Conservation (phyloP, 2,113 vertebrate species). For the Triplophysa siluroides region DNA sequence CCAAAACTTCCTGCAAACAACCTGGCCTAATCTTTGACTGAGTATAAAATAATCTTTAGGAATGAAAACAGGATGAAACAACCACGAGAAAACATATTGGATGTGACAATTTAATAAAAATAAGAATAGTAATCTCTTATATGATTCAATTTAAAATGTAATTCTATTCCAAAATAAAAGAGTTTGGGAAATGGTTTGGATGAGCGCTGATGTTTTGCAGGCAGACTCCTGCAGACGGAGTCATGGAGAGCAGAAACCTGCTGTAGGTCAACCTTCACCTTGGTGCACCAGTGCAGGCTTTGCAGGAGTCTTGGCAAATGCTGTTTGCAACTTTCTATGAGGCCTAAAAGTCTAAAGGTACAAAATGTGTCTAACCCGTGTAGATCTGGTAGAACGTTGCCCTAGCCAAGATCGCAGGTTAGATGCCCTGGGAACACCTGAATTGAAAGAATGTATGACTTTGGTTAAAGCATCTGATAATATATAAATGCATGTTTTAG, state of each 20-base stretch:
- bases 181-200: neutral
- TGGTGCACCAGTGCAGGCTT: conserved; percentile 25
- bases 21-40: neutral
- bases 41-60: too few species aligned
- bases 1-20: neutral
- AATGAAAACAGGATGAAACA: too few species aligned
- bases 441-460: neutral
- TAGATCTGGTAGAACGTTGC: neutral
- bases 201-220: conserved; percentile 47
- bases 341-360: neutral
- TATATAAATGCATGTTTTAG: neutral
- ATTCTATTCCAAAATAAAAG: too few species aligned
- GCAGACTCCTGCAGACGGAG: conserved; percentile 40
- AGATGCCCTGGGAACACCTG: neutral
- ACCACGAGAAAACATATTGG: too few species aligned
- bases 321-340: conserved; percentile 19
- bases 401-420: neutral
- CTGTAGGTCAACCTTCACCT: conserved; percentile 46
- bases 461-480: neutral
- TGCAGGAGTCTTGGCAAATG: conserved; percentile 3
- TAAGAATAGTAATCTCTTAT: too few species aligned
- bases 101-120: too few species aligned
- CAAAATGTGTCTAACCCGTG: neutral
- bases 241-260: conserved; percentile 42
- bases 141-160: too few species aligned